A percentile compares a stretch with the other conserved stretches of the same genome.
phyloP scores from a whole-genome alignment of 1,140 invertebrate species.

The Oryzaephilus surinamensis region DNA sequence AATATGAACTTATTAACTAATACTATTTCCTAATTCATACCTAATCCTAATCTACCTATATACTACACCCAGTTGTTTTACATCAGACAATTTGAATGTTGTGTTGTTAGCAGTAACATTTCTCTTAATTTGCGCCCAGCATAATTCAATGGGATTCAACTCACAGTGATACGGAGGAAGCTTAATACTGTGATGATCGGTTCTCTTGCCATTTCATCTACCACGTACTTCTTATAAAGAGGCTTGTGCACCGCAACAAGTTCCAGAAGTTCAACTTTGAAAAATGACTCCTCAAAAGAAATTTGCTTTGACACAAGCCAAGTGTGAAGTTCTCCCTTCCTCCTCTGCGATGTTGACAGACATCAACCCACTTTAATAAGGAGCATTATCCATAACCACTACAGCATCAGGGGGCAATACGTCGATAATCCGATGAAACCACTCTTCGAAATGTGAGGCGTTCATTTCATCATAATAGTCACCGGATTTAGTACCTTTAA shows the following conservation, averaged over 20 bases:
- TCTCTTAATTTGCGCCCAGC: conserved; percentile 13
- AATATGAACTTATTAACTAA: too few species aligned
- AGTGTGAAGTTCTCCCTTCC: conserved; percentile 20
- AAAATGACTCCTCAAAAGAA: conserved; percentile 13
- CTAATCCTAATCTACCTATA: too few species aligned
- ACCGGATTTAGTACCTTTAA: conserved; percentile 11
- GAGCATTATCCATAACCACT: conserved; percentile 22
- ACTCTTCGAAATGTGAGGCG: conserved; percentile 15
- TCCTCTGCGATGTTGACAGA: conserved; percentile 13
- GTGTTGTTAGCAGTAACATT: conserved; percentile 12
- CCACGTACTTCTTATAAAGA: conserved; percentile 17
- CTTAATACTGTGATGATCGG: conserved; percentile 17
- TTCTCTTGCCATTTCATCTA: conserved; percentile 17
- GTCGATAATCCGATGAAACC: conserved; percentile 9
- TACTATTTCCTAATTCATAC: too few species aligned
- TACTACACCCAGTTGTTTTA: conserved; percentile 13
- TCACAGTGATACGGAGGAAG: conserved; percentile 23
- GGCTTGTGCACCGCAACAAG: conserved; percentile 15
- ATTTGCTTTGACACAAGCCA: conserved; percentile 21
- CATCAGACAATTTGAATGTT: conserved; percentile 10
- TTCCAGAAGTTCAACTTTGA: conserved; percentile 17
- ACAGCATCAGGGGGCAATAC: conserved; percentile 17
- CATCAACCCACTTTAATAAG: conserved; percentile 16
- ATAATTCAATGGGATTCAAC: conserved; percentile 23
- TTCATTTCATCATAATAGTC: conserved; percentile 19